phyloP scores from a whole-genome alignment of 2,888 invertebrate genomes.

The Callyntrura sp. region DNA sequence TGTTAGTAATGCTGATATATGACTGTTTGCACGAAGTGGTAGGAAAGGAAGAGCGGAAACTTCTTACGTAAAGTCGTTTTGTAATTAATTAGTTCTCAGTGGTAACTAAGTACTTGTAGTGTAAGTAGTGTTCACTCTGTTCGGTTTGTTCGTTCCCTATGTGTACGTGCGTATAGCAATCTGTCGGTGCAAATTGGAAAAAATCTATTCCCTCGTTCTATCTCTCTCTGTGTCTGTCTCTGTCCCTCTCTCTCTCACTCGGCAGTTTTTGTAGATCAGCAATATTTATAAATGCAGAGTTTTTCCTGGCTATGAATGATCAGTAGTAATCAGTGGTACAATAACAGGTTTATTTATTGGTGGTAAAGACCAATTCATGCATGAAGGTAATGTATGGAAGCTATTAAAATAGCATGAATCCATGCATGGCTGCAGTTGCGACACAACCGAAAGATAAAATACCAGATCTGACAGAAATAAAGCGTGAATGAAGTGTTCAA shows the following conservation, averaged over 20 bases:
- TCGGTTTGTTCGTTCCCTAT: no score
- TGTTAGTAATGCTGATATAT: constrained; percentile 50
- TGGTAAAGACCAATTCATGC: constrained; percentile 50
- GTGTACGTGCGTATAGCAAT: neutral
- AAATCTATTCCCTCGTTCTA: neutral
- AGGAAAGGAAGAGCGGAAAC: constrained; percentile 37
- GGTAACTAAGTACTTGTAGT: constrained; percentile 1
- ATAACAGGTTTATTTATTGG: constrained; percentile 40
- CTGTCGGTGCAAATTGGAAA: constrained; percentile 11
- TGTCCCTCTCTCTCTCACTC: no score
- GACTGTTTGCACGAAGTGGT: constrained; percentile 17
- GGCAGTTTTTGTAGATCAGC: neutral
- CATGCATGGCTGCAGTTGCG: constrained; percentile 6
- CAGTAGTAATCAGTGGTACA: constrained; percentile 13
- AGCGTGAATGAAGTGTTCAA: constrained; percentile 73
- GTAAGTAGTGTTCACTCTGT: constrained; percentile 2
- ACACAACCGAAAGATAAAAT: neutral
- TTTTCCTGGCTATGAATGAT: neutral
- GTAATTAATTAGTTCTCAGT: constrained; percentile 64
- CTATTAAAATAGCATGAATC: constrained; percentile 23
- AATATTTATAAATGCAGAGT: constrained; percentile 23
- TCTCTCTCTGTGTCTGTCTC: no score
- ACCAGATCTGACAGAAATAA: constrained; percentile 45
- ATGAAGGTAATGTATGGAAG: constrained; percentile 39
- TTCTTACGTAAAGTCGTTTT: constrained; percentile 43